Conservation (phyloP, 1,140 invertebrate species). For the Colletes gigas region DNA sequence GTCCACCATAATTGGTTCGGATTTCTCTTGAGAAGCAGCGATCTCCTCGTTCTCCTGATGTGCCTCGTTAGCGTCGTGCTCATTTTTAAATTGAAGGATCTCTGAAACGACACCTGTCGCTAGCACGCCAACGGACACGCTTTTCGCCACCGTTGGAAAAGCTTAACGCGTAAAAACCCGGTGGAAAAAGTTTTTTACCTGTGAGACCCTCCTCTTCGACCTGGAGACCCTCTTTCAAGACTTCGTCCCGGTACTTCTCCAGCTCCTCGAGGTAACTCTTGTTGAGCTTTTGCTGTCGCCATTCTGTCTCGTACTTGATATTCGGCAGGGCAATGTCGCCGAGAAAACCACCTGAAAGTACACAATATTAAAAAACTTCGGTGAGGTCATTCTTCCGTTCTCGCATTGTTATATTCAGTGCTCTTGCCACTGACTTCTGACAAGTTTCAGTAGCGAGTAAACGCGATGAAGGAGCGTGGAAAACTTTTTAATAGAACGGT, state of each 20-base stretch:
- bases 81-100: slow-evolving; percentile 73
- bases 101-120: slow-evolving; percentile 62
- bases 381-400: too few species aligned
- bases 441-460: too few species aligned
- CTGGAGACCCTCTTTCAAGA: slow-evolving; percentile 88
- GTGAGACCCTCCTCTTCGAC: slow-evolving; percentile 90
- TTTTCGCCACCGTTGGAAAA: not conserved
- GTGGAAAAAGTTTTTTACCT: slow-evolving; percentile 75
- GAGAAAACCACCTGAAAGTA: slow-evolving; percentile 86
- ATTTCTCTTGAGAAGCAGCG: slow-evolving; percentile 55
- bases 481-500: too few species aligned
- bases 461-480: too few species aligned
- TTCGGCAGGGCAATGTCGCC: slow-evolving; percentile 91
- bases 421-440: too few species aligned
- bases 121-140: not conserved
- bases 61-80: slow-evolving; percentile 51
- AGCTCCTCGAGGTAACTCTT: slow-evolving; percentile 87
- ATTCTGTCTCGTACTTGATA: slow-evolving; percentile 82
- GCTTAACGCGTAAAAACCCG: not conserved
- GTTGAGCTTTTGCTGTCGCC: slow-evolving; percentile 83
- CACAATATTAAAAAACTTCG: not conserved
- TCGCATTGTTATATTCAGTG: too few species aligned
- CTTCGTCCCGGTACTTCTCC: slow-evolving; percentile 89
- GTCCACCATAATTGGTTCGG: slow-evolving; percentile 60
- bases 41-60: slow-evolving; percentile 53